Evolutionary conservation across 2,797 vertebrate genomes (phyloP).

Genomic region (Crax fasciolata): DNA sequence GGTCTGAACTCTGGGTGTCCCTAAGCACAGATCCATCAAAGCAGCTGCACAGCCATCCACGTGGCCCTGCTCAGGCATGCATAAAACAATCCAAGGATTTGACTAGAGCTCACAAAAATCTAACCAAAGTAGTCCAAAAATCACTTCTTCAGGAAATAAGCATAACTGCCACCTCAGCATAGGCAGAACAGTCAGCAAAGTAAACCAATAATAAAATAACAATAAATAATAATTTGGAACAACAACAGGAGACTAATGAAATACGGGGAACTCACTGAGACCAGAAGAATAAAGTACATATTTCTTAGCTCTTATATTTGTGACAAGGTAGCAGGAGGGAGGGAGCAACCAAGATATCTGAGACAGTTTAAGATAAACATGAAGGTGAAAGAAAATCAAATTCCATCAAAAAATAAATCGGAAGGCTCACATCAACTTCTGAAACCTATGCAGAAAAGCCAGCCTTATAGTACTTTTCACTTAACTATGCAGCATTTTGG

Average conservation of each 20-base stretch:
- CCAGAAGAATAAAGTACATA: not conserved
- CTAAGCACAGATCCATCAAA: not conserved
- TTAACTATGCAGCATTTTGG: not conserved
- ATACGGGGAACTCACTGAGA: not conserved
- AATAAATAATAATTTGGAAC: not conserved
- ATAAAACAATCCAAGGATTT: not conserved
- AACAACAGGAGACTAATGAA: not conserved
- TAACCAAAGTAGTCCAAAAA: not conserved
- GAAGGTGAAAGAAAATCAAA: not conserved
- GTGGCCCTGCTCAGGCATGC: fast-evolving
- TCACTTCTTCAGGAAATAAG: not conserved
- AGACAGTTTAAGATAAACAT: not conserved
- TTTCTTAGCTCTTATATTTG: not conserved
- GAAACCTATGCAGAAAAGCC: not conserved
- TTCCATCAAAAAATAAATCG: not conserved
- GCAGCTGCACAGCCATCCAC: not conserved
- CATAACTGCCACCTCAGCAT: not conserved
- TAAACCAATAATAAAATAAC: not conserved
- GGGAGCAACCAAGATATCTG: not conserved
- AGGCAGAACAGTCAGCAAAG: not conserved
- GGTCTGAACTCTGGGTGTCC: not conserved
- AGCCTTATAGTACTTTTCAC: not conserved
- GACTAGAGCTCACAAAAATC: not conserved
- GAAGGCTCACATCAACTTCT: not conserved
- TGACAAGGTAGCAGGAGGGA: not conserved